These are phyloP conservation scores for Psettodes erumei DNA, from an alignment of 2,113 vertebrate genomes.

Conservation along the genomic window DNA sequence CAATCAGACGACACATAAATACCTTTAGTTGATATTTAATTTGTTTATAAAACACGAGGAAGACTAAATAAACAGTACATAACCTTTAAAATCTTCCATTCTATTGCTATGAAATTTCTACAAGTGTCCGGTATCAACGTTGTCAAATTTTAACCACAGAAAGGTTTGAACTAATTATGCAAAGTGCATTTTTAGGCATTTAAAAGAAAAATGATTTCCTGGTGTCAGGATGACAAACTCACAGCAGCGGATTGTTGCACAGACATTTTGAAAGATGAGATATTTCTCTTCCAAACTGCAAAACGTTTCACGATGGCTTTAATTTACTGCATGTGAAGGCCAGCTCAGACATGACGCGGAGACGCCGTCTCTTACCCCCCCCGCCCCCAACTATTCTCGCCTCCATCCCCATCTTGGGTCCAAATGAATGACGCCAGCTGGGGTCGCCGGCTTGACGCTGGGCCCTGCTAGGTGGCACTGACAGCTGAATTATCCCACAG, in stretches of 20 bases:
- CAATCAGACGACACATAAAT: not conserved
- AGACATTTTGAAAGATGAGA: slow-evolving; percentile 11
- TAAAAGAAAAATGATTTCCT: not conserved
- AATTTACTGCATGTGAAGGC: slow-evolving; percentile 44
- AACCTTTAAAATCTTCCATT: not conserved
- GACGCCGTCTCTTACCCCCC: slow-evolving; percentile 56
- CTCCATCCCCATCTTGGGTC: slow-evolving; percentile 83
- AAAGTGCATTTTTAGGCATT: not conserved
- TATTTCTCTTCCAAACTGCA: slow-evolving; percentile 10
- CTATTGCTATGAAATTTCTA: no score
- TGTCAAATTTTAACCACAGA: not conserved
- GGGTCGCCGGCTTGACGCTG: slow-evolving; percentile 89
- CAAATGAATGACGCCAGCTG: slow-evolving; percentile 97
- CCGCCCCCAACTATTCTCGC: slow-evolving; percentile 58
- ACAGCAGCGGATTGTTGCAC: not conserved
- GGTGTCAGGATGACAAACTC: not conserved
- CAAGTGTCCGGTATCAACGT: not conserved
- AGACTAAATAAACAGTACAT: not conserved
- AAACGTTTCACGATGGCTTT: slow-evolving; percentile 51
- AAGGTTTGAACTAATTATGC: not conserved
- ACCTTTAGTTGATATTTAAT: not conserved
- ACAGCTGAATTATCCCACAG: slow-evolving; percentile 99
- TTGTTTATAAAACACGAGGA: slow-evolving; percentile 8
- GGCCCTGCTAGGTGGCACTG: slow-evolving; percentile 89
- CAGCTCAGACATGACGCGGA: slow-evolving; percentile 39